These are phyloP conservation scores for Neodiprion pinetum DNA, from an alignment of 1,140 invertebrate species.

Conservation along the genomic window DNA sequence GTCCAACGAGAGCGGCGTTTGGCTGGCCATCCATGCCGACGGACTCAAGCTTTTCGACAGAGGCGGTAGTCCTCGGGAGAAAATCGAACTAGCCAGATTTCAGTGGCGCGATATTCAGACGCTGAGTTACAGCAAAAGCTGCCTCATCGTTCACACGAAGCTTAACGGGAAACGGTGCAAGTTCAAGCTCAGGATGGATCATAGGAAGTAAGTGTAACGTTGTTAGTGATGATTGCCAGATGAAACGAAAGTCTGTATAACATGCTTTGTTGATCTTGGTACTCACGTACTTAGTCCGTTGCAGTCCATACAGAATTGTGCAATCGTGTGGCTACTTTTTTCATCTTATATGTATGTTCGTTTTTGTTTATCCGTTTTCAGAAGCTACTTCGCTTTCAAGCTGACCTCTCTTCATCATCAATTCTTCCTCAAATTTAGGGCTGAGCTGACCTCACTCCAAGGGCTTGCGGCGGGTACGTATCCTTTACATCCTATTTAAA, in stretches of 20 bases:
- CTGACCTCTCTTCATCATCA: conserved; percentile 77
- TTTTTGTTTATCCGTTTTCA: conserved; percentile 48
- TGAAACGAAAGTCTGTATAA: not conserved
- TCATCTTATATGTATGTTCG: not conserved
- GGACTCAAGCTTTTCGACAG: conserved; percentile 55
- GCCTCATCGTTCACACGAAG: conserved; percentile 68
- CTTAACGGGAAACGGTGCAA: conserved; percentile 70
- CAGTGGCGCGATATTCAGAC: conserved; percentile 77
- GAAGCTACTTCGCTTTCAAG: conserved; percentile 78
- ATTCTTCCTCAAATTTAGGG: conserved; percentile 75
- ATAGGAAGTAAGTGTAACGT: conserved; percentile 68
- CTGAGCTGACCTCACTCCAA: conserved; percentile 73
- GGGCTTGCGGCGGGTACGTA: conserved; percentile 67
- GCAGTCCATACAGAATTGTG: too few species aligned
- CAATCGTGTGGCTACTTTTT: not conserved
- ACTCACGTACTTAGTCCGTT: not conserved
- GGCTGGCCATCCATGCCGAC: conserved; percentile 56
- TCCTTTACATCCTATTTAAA: not conserved
- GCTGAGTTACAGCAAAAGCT: conserved; percentile 76
- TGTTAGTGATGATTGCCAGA: not conserved
- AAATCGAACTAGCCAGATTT: conserved; percentile 53
- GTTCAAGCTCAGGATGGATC: conserved; percentile 77
- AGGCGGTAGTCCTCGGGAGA: conserved; percentile 49
- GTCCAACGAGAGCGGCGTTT: conserved; percentile 56
- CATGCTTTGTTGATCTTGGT: not conserved